Conservation (phyloP, 1,140 invertebrate genomes). For the Melanaphis sacchari region DNA sequence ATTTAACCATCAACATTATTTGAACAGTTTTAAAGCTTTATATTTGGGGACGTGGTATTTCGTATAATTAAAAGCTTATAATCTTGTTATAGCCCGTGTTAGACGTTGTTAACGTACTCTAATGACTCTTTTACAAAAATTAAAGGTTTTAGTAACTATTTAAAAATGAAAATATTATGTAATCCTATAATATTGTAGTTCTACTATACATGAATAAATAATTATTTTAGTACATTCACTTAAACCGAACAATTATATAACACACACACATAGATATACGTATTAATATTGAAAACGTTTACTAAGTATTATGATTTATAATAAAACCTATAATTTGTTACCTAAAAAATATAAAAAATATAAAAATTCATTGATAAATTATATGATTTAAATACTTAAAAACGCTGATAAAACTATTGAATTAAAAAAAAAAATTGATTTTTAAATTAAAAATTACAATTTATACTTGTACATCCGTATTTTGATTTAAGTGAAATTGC, state of each 20-base stretch:
- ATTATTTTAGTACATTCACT: neutral
- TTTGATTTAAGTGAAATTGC: no score
- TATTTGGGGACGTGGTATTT: constrained; percentile 22
- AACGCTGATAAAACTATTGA: no score
- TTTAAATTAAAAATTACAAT: no score
- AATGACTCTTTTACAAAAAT: neutral
- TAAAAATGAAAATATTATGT: neutral
- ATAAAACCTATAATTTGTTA: neutral
- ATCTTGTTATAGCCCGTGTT: neutral
- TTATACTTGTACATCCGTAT: no score
- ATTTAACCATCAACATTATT: constrained; percentile 26
- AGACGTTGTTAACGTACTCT: neutral
- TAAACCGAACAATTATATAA: neutral
- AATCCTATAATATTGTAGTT: neutral
- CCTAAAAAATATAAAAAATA: no score
- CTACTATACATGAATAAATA: neutral
- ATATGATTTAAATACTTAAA: no score
- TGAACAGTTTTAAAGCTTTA: neutral
- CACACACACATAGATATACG: neutral
- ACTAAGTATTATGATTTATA: neutral
- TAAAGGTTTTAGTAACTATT: neutral
- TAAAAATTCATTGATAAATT: no score
- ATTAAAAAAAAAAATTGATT: no score
- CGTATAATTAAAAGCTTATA: constrained; percentile 37
- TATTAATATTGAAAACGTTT: neutral